Conservation (phyloP, 2,113 vertebrate species). For the Nesogale talazaci region DNA sequence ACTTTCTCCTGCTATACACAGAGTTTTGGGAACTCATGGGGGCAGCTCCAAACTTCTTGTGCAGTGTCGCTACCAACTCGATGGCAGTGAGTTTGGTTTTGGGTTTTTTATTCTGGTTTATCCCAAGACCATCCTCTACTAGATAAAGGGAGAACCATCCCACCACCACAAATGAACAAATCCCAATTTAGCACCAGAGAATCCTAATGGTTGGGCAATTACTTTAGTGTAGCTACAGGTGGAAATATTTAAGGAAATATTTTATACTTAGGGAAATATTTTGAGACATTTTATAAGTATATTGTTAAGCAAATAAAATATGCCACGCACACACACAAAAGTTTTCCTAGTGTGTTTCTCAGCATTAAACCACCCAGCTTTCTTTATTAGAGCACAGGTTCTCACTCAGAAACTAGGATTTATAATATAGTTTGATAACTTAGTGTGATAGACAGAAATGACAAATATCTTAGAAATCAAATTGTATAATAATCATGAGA, state of each 20-base stretch:
- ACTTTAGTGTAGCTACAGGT: not conserved
- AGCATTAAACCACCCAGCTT: not conserved
- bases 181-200: not conserved
- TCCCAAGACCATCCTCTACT: not conserved
- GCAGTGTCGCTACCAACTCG: no score
- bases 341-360: not conserved
- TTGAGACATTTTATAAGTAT: not conserved
- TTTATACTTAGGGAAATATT: not conserved
- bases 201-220: not conserved
- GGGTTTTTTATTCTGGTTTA: not conserved
- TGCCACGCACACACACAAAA: not conserved
- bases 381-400: not conserved
- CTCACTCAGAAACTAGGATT: not conserved
- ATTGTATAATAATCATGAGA: not conserved
- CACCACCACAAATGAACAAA: not conserved
- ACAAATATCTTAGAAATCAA: not conserved
- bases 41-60: no score
- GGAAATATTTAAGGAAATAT: not conserved
- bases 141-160: not conserved
- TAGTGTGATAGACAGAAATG: not conserved
- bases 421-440: not conserved
- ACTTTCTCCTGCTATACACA: no score
- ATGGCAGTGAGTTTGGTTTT: no score
- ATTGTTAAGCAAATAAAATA: not conserved
- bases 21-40: no score